Base-by-base conservation (phyloP, 2,797 vertebrate genomes). In the Paratrypauchen microcephalus region DNA sequence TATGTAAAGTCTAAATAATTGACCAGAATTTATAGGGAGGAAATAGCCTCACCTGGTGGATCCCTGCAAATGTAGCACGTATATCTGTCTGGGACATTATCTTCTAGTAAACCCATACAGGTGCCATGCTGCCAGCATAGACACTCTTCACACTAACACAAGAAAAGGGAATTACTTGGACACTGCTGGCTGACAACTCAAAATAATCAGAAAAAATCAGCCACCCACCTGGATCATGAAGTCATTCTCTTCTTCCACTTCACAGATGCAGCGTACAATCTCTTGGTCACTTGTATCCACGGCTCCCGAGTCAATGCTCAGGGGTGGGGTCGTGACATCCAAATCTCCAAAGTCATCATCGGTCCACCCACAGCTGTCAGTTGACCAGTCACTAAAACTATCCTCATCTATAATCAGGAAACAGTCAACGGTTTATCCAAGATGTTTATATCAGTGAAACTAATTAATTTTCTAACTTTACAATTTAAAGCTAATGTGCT, bases 81-180 rank as follows among this genome's bases (percentile, higher is more conserved):
- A 66, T 98, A 98, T 88, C 93, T 95, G 73, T 98, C 97, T 41
- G 97, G 97, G 78, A 98, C 94, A 71, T 95, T 96, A 88, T 98
- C 96, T 91, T 99, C 97, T 76, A 97, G 88, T 83, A 98, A 92
- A 66, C 97, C 97, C 97, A 99, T 99, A 88, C 97, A 99, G 87
- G 96, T 95, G 80, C 97, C 96, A 80, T 99, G 97, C 91, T 99
- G 97, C 97, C 97, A 99, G 91, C 96, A 97, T 59, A 97, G 88
- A 92, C 97, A 99, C 69, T 97, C 96, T 93, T 99, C 96, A 94
- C 97, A 98, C 97, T 98, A 89, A 58, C n/a, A 36, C 52, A 71
- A 74, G 66, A 4, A 70, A 4, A 82, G 57, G 66, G 13, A 8
- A 56, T 72, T 64, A 23, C 11, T 19, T 15, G 28, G 6, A 21